These are phyloP conservation scores for Rachycentron canadum DNA, from an alignment of 2,797 vertebrate species.

Conservation along the genomic window DNA sequence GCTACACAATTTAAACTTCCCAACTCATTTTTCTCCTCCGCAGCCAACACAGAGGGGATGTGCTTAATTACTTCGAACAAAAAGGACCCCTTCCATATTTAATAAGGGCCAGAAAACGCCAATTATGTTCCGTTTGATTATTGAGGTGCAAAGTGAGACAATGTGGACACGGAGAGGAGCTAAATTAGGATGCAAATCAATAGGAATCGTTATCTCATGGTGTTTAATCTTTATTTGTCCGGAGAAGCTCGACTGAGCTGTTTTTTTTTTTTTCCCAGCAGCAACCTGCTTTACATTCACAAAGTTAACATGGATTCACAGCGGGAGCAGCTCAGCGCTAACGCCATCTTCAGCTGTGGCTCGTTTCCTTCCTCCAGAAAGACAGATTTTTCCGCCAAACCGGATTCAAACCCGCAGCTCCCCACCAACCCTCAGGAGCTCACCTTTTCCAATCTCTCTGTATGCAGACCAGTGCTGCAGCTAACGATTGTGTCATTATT, in stretches of 20 bases:
- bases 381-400: not conserved
- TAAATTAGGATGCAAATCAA: conserved; percentile 67
- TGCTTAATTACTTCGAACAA: conserved; percentile 62
- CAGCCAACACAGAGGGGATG: conserved; percentile 39
- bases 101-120: conserved; percentile 71
- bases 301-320: not conserved
- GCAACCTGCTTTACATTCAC: conserved; percentile 28
- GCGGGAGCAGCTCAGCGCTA: not conserved
- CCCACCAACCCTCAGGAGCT: not conserved
- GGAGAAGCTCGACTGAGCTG: conserved; percentile 39
- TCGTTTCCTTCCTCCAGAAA: not conserved
- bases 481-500: not conserved
- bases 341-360: not conserved
- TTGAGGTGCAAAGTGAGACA: conserved; percentile 61
- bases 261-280: conserved; percentile 20
- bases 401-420: not conserved
- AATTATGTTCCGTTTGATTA: conserved; percentile 68
- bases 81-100: conserved; percentile 27
- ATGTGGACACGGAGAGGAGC: conserved; percentile 33
- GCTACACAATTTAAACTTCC: conserved; percentile 45
- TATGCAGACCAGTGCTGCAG: not conserved
- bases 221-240: conserved; percentile 62
- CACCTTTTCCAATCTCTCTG: not conserved
- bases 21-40: conserved; percentile 36
- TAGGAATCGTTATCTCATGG: conserved; percentile 49